Percentiles rank a stretch among this genome's conserved stretches.
Evolutionary conservation across 2,113 vertebrate species (phyloP).

Genomic region (Leucoraja erinaceus): DNA sequence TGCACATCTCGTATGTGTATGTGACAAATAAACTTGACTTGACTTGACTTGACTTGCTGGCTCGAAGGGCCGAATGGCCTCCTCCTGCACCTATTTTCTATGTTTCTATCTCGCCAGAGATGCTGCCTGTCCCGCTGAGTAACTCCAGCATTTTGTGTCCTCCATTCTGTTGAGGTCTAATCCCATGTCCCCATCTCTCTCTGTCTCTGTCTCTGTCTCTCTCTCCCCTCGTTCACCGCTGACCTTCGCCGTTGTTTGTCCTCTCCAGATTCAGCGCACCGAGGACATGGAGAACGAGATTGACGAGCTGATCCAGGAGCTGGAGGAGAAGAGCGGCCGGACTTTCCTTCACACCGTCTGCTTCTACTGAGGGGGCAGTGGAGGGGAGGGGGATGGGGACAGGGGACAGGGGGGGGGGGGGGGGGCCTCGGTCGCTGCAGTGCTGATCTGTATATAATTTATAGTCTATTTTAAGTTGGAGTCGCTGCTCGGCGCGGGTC

Average conservation of each 20-base stretch:
- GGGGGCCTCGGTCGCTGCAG: not conserved
- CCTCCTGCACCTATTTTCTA: too few species aligned
- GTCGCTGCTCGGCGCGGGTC: slow-evolving; percentile 27
- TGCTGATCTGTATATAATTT: slow-evolving; percentile 36
- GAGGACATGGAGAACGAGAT: slow-evolving; percentile 99
- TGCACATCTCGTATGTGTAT: too few species aligned
- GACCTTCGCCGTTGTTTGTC: slow-evolving; percentile 9
- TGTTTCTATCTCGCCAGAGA: too few species aligned
- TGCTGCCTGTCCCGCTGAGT: too few species aligned
- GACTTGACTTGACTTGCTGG: too few species aligned
- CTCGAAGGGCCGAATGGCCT: too few species aligned
- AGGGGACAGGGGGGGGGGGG: not conserved
- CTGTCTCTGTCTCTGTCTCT: too few species aligned
- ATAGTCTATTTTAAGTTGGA: slow-evolving; percentile 37
- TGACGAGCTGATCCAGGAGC: slow-evolving; percentile 93
- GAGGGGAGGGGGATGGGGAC: not conserved
- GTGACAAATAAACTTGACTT: too few species aligned
- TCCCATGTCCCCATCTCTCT: too few species aligned
- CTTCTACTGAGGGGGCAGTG: slow-evolving; percentile 78
- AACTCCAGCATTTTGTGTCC: too few species aligned
- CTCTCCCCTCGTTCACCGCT: not conserved
- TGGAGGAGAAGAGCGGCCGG: slow-evolving; percentile 92
- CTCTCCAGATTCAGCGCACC: slow-evolving; percentile 84
- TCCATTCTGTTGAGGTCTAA: too few species aligned
- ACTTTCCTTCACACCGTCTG: slow-evolving; percentile 95